phyloP scores from a whole-genome alignment of 2,113 vertebrate genomes.

The Chlorodrepanis virens region DNA sequence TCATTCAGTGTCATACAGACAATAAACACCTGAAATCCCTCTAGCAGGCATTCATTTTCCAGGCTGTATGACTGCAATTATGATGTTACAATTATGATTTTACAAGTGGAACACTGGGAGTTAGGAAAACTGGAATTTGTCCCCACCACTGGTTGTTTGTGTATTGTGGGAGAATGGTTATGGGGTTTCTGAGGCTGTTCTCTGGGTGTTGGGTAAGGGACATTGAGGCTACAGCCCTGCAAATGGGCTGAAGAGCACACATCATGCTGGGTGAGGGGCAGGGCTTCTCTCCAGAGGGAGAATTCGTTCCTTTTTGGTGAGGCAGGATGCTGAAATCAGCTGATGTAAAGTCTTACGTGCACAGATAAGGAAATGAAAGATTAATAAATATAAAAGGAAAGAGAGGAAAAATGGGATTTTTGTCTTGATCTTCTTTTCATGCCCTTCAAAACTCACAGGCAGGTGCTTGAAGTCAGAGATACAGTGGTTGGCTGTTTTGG shows the following conservation, averaged over 20 bases:
- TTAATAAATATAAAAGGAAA: background rate
- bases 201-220: rapidly evolving
- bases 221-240: background rate
- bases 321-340: background rate
- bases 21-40: background rate
- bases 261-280: background rate
- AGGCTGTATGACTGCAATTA: background rate
- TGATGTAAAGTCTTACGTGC: background rate
- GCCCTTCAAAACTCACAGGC: background rate
- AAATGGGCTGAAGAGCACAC: too few relatives aligned
- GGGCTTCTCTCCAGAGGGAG: background rate
- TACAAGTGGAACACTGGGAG: background rate
- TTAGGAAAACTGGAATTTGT: background rate
- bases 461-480: background rate
- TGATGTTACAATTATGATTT: background rate
- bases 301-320: background rate
- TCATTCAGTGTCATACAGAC: background rate
- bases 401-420: background rate
- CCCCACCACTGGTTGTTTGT: background rate
- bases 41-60: background rate
- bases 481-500: background rate
- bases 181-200: background rate
- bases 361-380: background rate
- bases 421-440: background rate
- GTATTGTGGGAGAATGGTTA: background rate